These are phyloP conservation scores for Pantherophis guttatus DNA, from an alignment of 2,113 vertebrate genomes.

Conservation along the genomic window DNA sequence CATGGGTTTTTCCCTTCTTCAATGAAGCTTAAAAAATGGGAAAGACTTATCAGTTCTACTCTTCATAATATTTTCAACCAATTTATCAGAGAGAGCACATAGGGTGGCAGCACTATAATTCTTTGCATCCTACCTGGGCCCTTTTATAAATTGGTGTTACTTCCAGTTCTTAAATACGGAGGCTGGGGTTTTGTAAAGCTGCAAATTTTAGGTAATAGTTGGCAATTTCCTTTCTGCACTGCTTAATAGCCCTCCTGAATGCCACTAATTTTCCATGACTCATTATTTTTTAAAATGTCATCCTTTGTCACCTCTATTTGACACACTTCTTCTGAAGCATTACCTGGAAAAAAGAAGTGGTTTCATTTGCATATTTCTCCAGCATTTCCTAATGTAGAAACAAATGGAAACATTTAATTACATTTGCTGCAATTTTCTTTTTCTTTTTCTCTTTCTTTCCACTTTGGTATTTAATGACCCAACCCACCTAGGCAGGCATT, in stretches of 20 bases:
- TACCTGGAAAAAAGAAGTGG: background rate
- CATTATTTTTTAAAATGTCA: conserved; percentile 27
- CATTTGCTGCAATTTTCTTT: background rate
- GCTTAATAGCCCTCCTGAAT: conserved; percentile 13
- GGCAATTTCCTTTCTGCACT: conserved; percentile 5
- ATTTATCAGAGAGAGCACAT: background rate
- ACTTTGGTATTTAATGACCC: background rate
- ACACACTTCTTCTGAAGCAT: background rate
- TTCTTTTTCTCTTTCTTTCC: background rate
- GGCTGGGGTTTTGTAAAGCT: background rate
- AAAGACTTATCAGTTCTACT: background rate
- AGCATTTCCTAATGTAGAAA: background rate
- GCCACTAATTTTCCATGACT: conserved; percentile 5
- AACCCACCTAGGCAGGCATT: background rate
- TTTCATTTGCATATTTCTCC: background rate
- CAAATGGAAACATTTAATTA: background rate
- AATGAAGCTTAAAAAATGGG: background rate
- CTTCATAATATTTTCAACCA: background rate
- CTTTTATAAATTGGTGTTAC: conserved; percentile 1
- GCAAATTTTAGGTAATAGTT: conserved; percentile 18
- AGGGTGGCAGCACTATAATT: background rate
- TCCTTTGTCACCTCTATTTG: conserved; percentile 19
- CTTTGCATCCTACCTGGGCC: background rate
- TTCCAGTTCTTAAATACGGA: background rate
- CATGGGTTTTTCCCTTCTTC: background rate